A percentile compares a stretch with the other conserved stretches of the same genome.
phyloP scores from a whole-genome alignment of 2,113 vertebrate genomes.

The Fregata magnificens region DNA sequence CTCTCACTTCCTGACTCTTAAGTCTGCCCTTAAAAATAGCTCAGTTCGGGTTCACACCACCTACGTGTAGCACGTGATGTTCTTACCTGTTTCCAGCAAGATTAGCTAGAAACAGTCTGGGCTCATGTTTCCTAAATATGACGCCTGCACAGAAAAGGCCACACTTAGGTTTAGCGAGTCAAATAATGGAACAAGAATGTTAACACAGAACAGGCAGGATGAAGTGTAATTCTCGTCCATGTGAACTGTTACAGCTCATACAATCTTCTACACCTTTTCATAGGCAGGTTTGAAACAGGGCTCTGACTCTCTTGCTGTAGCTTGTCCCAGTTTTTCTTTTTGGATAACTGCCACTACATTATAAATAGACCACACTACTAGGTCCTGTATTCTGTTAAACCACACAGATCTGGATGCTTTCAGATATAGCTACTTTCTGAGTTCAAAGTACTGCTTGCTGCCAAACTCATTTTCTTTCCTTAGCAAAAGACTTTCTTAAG shows the following conservation, averaged over 20 bases:
- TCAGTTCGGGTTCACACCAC: neutral
- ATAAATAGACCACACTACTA: slow-evolving; percentile 10
- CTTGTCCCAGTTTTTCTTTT: slow-evolving; percentile 1
- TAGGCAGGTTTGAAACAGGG: neutral
- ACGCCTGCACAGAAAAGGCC: neutral
- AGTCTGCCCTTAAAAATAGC: neutral
- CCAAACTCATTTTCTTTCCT: neutral
- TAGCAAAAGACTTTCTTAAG: neutral
- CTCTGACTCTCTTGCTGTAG: neutral
- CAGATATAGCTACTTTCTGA: neutral
- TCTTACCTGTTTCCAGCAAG: neutral
- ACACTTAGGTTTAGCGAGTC: neutral
- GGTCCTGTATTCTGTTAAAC: neutral
- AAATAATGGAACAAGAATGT: neutral
- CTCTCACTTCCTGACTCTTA: neutral
- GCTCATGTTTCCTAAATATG: neutral
- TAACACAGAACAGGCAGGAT: neutral
- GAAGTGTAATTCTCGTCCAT: neutral
- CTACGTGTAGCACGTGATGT: neutral
- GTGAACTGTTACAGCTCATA: neutral
- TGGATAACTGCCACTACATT: neutral
- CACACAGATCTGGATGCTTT: neutral
- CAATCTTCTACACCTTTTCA: neutral
- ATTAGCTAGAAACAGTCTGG: neutral
- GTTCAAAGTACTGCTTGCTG: slow-evolving; percentile 3